Evolutionary conservation across 2,797 vertebrate species (phyloP).

Genomic region (Phaenicophaeus curvirostris): DNA sequence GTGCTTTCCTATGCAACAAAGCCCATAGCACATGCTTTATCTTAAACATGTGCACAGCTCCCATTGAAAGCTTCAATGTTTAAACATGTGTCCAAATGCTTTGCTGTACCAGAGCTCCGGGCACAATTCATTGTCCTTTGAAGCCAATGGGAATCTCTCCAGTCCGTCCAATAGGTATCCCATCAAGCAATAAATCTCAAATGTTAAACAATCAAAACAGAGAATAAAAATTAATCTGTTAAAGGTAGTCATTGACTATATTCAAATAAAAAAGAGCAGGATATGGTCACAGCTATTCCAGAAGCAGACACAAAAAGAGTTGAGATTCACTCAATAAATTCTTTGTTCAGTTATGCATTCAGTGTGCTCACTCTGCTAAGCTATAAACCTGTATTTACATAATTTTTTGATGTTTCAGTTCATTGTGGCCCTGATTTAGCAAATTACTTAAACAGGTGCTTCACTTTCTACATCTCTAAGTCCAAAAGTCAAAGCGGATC

Average conservation of each 20-base stretch:
- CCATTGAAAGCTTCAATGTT: conserved; percentile 66
- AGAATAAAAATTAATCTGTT: conserved; percentile 2
- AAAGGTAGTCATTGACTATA: not conserved
- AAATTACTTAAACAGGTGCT: conserved; percentile 25
- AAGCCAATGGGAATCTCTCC: conserved; percentile 43
- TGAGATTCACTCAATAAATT: not conserved
- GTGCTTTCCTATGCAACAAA: conserved; percentile 57
- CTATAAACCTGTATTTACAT: conserved; percentile 20
- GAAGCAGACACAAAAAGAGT: conserved; percentile 14
- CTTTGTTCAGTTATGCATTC: not conserved
- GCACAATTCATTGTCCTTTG: conserved; percentile 37
- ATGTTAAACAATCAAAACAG: conserved; percentile 26
- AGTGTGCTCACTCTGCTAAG: not conserved
- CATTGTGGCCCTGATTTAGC: not conserved
- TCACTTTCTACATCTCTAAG: not conserved
- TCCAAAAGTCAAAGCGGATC: conserved; percentile 8
- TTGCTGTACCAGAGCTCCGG: conserved; percentile 39
- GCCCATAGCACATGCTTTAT: conserved; percentile 57
- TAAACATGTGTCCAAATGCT: conserved; percentile 57
- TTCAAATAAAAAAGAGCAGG: not conserved
- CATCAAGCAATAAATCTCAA: conserved; percentile 44
- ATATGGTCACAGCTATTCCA: conserved; percentile 23
- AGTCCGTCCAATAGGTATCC: conserved; percentile 44
- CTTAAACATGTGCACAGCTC: conserved; percentile 52
- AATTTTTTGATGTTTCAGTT: conserved; percentile 12